A percentile compares a stretch with the other conserved stretches of the same genome.
phyloP scores from a whole-genome alignment of 2,888 invertebrate genomes.

The Galeopsomyia nigrocyanea region DNA sequence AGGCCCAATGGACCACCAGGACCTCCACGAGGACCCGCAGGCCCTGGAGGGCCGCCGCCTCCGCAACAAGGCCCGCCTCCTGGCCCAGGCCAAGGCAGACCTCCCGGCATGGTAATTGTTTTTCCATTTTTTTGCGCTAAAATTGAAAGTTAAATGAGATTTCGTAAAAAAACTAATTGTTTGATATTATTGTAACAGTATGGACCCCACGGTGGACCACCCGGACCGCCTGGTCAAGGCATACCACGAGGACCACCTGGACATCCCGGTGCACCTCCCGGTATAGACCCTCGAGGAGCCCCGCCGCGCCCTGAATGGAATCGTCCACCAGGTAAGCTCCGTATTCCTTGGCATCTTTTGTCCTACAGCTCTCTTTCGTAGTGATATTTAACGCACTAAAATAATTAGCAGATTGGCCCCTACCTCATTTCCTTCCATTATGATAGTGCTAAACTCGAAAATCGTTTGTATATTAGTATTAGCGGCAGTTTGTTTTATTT shows the following conservation, averaged over 20 bases:
- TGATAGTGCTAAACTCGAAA: too few relatives aligned
- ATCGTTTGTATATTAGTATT: conserved; percentile 17
- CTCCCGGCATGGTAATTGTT: conserved; percentile 72
- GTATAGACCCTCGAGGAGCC: conserved; percentile 73
- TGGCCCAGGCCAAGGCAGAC: conserved; percentile 62
- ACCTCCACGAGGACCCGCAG: conserved; percentile 71
- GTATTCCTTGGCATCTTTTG: not conserved
- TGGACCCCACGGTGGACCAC: conserved; percentile 71
- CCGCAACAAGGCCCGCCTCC: conserved; percentile 71
- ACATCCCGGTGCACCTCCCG: conserved; percentile 73
- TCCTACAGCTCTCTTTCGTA: conserved; percentile 31
- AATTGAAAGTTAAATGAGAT: not conserved
- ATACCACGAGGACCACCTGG: conserved; percentile 70
- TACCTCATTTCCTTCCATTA: too few relatives aligned
- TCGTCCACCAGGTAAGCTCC: conserved; percentile 73
- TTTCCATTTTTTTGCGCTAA: conserved; percentile 36
- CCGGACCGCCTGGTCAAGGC: conserved; percentile 71
- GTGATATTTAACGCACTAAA: not conserved
- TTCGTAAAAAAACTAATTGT: too few relatives aligned
- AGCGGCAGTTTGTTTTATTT: conserved; percentile 15
- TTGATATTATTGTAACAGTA: conserved; percentile 59
- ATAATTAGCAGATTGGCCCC: too few relatives aligned
- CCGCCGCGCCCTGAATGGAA: conserved; percentile 81
- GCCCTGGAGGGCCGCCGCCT: conserved; percentile 74
- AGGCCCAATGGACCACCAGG: conserved; percentile 73